Percentiles rank a stretch among this genome's conserved stretches.
phyloP scores from a whole-genome alignment of 2,888 invertebrate species.

The Schizaphis graminum region DNA sequence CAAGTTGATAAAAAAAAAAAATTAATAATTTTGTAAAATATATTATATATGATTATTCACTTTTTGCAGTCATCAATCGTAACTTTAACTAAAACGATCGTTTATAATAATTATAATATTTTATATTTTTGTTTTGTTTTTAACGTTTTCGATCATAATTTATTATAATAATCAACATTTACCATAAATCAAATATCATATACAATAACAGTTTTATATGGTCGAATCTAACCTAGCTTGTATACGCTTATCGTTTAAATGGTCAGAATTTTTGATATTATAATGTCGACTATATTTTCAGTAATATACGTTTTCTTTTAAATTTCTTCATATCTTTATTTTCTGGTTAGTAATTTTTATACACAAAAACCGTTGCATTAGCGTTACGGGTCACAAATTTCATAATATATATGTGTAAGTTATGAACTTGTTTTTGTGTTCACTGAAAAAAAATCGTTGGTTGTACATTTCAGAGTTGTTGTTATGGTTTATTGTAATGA shows the following conservation, averaged over 20 bases:
- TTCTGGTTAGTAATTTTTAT: slow-evolving; percentile 1
- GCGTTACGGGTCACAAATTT: slow-evolving; percentile 1
- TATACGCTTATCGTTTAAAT: neutral
- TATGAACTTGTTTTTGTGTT: slow-evolving; percentile 19
- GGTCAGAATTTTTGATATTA: neutral
- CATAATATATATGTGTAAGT: neutral
- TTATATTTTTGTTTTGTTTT: neutral
- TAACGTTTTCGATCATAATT: neutral
- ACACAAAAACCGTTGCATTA: neutral
- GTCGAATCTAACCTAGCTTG: neutral
- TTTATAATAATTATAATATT: neutral
- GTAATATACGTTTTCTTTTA: neutral
- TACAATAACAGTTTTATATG: neutral
- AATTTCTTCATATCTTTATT: slow-evolving; percentile 11
- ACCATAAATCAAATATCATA: neutral
- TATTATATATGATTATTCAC: too few species aligned
- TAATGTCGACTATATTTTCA: neutral
- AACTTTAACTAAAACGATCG: neutral
- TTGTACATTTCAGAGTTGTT: neutral
- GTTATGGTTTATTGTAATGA: slow-evolving; percentile 7
- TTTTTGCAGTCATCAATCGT: neutral
- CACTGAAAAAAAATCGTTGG: neutral
- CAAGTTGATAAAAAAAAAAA: neutral
- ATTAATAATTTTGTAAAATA: neutral
- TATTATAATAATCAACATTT: neutral